phyloP scores from a whole-genome alignment of 2,797 vertebrate genomes.

The Eleutherodactylus coqui region DNA sequence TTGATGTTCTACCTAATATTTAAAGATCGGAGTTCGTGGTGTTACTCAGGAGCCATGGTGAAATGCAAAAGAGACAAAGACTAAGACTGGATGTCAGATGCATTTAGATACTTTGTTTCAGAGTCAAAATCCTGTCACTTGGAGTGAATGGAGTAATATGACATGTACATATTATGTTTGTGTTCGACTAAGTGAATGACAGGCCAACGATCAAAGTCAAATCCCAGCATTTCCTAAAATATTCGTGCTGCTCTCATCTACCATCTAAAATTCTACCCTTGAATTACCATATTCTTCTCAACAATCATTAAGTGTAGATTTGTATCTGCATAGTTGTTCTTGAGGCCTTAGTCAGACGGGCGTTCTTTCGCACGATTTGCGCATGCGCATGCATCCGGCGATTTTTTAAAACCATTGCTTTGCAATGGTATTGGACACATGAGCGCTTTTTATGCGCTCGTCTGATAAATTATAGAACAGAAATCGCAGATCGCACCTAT shows the following conservation, averaged over 20 bases:
- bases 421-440: too few species aligned
- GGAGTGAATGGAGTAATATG: conserved; percentile 21
- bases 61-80: background rate
- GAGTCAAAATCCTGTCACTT: conserved; percentile 19
- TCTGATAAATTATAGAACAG: too few species aligned
- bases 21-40: background rate
- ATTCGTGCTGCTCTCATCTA: background rate
- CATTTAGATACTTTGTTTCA: conserved; percentile 7
- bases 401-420: too few species aligned
- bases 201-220: conserved; percentile 30
- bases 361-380: too few species aligned
- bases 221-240: conserved; percentile 5
- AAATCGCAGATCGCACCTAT: too few species aligned
- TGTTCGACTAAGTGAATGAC: conserved; percentile 18
- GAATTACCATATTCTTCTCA: background rate
- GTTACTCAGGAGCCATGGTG: background rate
- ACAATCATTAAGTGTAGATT: background rate
- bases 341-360: too few species aligned
- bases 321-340: background rate
- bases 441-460: too few species aligned
- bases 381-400: too few species aligned
- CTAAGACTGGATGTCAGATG: background rate
- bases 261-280: background rate
- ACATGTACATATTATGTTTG: conserved; percentile 26
- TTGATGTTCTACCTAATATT: conserved; percentile 46